A percentile compares a stretch with the other conserved stretches of the same genome.
Conservation (phyloP, 1,140 invertebrate species). For the Trypoxylus dichotomus region DNA sequence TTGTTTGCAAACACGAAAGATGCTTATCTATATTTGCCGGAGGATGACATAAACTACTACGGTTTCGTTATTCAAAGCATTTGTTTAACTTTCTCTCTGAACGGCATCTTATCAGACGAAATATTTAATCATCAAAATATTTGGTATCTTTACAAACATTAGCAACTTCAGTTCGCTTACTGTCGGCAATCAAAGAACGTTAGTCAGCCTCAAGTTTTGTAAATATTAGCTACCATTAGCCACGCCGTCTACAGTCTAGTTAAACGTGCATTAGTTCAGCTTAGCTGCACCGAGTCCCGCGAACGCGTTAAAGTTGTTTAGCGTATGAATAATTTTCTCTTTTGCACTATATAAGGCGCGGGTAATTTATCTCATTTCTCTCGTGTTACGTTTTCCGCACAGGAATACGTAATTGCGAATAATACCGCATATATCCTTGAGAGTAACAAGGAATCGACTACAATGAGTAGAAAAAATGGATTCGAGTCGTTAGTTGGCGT, state of each 20-base stretch:
- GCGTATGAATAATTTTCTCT: not conserved
- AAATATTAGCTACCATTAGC: not conserved
- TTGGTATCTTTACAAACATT: not conserved
- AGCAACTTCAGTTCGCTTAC: not conserved
- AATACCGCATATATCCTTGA: not conserved
- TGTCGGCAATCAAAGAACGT: not conserved
- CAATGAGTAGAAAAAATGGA: constrained; percentile 1
- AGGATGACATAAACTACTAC: not conserved
- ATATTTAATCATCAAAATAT: not conserved
- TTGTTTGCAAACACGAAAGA: not conserved
- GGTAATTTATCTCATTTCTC: not conserved
- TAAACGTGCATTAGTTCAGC: not conserved
- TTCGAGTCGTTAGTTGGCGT: not conserved
- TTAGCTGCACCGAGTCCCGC: not conserved
- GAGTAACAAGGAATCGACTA: not conserved
- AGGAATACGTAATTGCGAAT: not conserved
- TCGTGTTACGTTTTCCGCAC: not conserved
- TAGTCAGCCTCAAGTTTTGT: not conserved
- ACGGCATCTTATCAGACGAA: not conserved
- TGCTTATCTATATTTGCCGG: not conserved
- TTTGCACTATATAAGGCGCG: not conserved
- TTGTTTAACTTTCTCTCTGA: not conserved
- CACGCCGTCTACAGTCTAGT: not conserved
- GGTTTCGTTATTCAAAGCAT: not conserved
- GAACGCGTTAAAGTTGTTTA: not conserved